Percentiles rank a stretch among this genome's conserved stretches.
Conservation (phyloP, 2,797 vertebrate genomes). For the Mastacembelus armatus region DNA sequence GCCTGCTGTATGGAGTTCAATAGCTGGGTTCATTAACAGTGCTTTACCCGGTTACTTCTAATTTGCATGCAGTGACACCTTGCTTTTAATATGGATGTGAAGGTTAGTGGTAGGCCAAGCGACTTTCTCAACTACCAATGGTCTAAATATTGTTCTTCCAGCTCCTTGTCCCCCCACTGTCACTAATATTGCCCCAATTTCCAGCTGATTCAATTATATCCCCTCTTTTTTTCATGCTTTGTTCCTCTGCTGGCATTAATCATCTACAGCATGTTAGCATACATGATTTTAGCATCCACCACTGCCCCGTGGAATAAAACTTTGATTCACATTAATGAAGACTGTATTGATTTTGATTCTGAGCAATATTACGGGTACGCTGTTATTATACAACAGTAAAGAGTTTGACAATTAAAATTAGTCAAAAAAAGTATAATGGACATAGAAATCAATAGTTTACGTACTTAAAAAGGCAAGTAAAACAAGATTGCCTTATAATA, state of each 20-base stretch:
- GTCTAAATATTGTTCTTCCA: slow-evolving; percentile 63
- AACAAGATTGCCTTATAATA: too few relatives aligned
- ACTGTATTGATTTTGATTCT: slow-evolving; percentile 8
- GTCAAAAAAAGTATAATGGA: slow-evolving; percentile 7
- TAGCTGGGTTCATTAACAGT: slow-evolving; percentile 79
- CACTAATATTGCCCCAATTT: slow-evolving; percentile 42
- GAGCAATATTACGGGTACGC: background rate
- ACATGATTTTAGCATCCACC: slow-evolving; percentile 20
- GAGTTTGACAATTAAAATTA: too few relatives aligned
- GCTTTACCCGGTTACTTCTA: slow-evolving; percentile 73
- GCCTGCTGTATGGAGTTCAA: slow-evolving; percentile 68
- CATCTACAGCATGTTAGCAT: slow-evolving; percentile 38
- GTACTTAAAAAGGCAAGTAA: background rate
- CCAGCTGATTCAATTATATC: slow-evolving; percentile 63
- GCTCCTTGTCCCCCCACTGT: slow-evolving; percentile 46
- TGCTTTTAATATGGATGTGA: slow-evolving; percentile 79
- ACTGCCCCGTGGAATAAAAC: slow-evolving; percentile 14
- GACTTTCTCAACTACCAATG: slow-evolving; percentile 64
- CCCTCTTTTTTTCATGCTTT: slow-evolving; percentile 44
- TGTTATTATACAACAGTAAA: background rate
- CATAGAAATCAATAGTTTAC: background rate
- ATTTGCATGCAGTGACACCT: slow-evolving; percentile 81
- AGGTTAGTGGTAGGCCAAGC: slow-evolving; percentile 77
- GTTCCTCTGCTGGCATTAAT: slow-evolving; percentile 56
- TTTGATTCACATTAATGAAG: slow-evolving; percentile 7